Percentiles rank a stretch among this genome's conserved stretches.
These are phyloP conservation scores for Lycophotia porphyrea DNA, from an alignment of 2,888 invertebrate genomes.

Conservation along the genomic window DNA sequence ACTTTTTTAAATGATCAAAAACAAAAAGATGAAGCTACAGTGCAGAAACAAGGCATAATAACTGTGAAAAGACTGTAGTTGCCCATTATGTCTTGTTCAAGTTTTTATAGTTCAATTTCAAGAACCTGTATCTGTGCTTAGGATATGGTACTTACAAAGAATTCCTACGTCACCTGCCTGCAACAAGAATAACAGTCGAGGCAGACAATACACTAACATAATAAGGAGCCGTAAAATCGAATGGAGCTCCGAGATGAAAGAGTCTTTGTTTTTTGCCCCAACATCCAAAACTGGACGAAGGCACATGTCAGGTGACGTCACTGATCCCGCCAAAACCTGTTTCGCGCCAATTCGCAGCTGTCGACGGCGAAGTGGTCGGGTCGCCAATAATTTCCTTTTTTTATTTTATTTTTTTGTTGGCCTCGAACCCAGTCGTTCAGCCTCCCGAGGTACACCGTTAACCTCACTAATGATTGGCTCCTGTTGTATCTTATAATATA, in stretches of 20 bases:
- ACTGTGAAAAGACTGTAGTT: background rate
- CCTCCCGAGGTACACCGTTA: slow-evolving; percentile 86
- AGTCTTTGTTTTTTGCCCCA: slow-evolving; percentile 78
- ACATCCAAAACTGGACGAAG: slow-evolving; percentile 78
- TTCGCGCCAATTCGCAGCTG: slow-evolving; percentile 89
- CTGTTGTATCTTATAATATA: slow-evolving; percentile 65
- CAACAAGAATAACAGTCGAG: slow-evolving; percentile 56
- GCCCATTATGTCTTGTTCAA: background rate
- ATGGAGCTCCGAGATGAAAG: slow-evolving; percentile 76
- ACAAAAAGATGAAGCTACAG: background rate
- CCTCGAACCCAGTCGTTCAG: slow-evolving; percentile 77
- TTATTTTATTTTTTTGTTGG: slow-evolving; percentile 74
- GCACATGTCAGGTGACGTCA: slow-evolving; percentile 88
- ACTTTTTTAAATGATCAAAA: background rate
- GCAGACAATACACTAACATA: slow-evolving; percentile 58
- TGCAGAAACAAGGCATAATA: background rate
- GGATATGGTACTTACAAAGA: slow-evolving; percentile 15
- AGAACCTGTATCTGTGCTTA: background rate
- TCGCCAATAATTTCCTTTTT: slow-evolving; percentile 80
- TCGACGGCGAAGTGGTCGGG: slow-evolving; percentile 82
- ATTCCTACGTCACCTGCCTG: slow-evolving; percentile 63
- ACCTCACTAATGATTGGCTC: slow-evolving; percentile 74
- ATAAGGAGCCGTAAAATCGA: slow-evolving; percentile 81
- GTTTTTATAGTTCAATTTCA: slow-evolving; percentile 26
- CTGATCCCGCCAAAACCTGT: slow-evolving; percentile 85